Base-by-base conservation (phyloP, 2,113 vertebrate species). In the Aegithalos caudatus region DNA sequence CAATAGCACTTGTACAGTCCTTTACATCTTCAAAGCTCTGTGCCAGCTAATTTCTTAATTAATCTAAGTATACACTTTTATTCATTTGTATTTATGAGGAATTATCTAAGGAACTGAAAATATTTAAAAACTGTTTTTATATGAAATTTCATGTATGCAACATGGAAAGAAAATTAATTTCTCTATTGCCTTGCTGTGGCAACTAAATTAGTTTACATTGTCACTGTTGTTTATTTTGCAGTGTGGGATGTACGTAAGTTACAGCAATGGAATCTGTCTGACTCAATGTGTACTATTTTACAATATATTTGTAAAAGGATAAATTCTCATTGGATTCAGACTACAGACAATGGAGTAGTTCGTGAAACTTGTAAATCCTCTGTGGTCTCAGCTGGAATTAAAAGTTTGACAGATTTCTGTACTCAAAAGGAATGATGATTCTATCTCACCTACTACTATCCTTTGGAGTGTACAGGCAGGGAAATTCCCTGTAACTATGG, bases 21-120 rank as follows among this genome's bases (percentile, higher is more conserved):
- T 76, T 73, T 69, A 38, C 40, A 45, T 93, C 89, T 81, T 87
- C 71, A 57, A 60, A 80, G 15, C 14, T 9, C 11, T 51, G 14
- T 95, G 42, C 47, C n/a, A 66, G 50, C 62, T 84, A 90, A 88
- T 94, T 86, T 93, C 51, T 90, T 86, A 80, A 89, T 87, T 87
- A 82, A 82, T 83, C 48, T 57, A 88, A 90, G 62, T 48, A 60
- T 23, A 53, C 44, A 24, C 22, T 83, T 92, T 66, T 78, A 56
- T 83, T 94, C 44, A 53, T 67, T 92, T 70, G 21, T 85, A 47
- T 33, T 79, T 86, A 73, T 3, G 5, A 73, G 15, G 22, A 62
- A 67, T 94, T 83, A 90, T 88, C 35, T 82, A 88, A 72, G 61
- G 76, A 96, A 94, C 22, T 47, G 31, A 42, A 90, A 40, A 18